phyloP scores from a whole-genome alignment of 1,140 invertebrate genomes.

The Platyscapa corneri region DNA sequence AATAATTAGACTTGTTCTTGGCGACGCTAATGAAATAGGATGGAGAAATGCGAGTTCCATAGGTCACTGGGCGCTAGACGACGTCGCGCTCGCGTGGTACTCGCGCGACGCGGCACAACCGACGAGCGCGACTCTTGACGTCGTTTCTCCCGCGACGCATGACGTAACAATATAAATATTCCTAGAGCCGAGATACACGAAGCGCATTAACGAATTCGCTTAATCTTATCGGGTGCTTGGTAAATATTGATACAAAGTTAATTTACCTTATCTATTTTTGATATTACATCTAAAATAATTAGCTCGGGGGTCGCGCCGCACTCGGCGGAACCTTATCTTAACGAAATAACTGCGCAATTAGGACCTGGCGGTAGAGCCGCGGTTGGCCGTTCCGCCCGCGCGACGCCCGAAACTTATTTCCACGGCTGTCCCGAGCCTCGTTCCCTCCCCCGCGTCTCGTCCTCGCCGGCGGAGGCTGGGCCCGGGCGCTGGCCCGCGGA shows the following conservation, averaged over 20 bases:
- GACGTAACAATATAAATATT: slow-evolving; percentile 70
- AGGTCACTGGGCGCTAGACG: too few relatives aligned
- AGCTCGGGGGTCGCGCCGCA: slow-evolving; percentile 42
- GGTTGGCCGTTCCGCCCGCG: too few relatives aligned
- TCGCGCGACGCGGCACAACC: not conserved
- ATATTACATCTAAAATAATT: slow-evolving; percentile 66
- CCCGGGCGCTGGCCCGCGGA: too few relatives aligned
- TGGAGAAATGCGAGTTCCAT: slow-evolving; percentile 41
- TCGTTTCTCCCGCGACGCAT: slow-evolving; percentile 55
- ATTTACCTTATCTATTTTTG: slow-evolving; percentile 61
- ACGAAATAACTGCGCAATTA: slow-evolving; percentile 66
- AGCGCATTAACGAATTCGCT: slow-evolving; percentile 64
- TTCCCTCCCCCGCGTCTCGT: not conserved
- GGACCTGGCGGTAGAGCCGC: slow-evolving; percentile 42
- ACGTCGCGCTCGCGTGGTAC: not conserved
- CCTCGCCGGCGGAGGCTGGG: not conserved
- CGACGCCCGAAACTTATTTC: slow-evolving; percentile 7
- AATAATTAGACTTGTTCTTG: slow-evolving; percentile 36
- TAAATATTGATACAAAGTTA: slow-evolving; percentile 70
- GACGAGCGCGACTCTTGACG: slow-evolving; percentile 48
- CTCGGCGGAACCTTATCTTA: slow-evolving; percentile 60
- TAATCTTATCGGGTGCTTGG: slow-evolving; percentile 71
- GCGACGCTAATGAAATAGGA: slow-evolving; percentile 30
- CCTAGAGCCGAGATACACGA: slow-evolving; percentile 42
- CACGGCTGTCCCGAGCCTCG: too few relatives aligned